These are phyloP conservation scores for Smutsia gigantea DNA, from an alignment of 2,797 vertebrate genomes.

Conservation along the genomic window DNA sequence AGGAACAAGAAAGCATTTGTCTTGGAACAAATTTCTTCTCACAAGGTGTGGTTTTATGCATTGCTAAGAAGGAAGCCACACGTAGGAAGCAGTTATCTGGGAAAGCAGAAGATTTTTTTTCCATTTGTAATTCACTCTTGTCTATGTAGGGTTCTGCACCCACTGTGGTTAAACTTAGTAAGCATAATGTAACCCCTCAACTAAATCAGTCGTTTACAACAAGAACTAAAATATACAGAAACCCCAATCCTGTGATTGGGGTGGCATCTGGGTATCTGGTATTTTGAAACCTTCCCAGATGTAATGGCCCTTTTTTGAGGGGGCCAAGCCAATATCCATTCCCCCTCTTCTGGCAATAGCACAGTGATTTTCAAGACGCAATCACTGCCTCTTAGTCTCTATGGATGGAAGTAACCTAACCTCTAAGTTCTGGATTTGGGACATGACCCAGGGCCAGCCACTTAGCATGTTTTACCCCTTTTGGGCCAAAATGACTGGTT, in stretches of 20 bases:
- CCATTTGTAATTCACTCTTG: conserved; percentile 65
- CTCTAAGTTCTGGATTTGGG: background rate
- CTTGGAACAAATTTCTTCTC: conserved; percentile 65
- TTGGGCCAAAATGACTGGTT: background rate
- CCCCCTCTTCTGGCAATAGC: background rate
- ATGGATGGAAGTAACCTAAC: background rate
- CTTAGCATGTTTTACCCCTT: background rate
- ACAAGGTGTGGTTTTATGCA: conserved; percentile 58
- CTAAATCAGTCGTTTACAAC: conserved; percentile 46
- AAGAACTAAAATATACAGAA: conserved; percentile 12
- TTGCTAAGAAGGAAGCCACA: conserved; percentile 64
- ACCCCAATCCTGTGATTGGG: background rate
- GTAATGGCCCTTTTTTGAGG: background rate
- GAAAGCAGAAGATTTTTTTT: conserved; percentile 64
- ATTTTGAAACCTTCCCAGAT: conserved; percentile 18
- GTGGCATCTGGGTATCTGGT: background rate
- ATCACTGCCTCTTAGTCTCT: background rate
- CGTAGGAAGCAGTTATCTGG: conserved; percentile 61
- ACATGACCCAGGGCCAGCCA: background rate
- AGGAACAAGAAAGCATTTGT: conserved; percentile 58
- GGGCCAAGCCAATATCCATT: background rate
- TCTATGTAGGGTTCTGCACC: conserved; percentile 19
- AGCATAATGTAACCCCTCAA: background rate
- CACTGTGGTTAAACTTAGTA: conserved; percentile 53
- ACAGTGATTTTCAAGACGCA: background rate